Percentiles rank a stretch among this genome's conserved stretches.
Evolutionary conservation across 1,140 invertebrate genomes (phyloP).

Genomic region (Brachionus sp.): DNA sequence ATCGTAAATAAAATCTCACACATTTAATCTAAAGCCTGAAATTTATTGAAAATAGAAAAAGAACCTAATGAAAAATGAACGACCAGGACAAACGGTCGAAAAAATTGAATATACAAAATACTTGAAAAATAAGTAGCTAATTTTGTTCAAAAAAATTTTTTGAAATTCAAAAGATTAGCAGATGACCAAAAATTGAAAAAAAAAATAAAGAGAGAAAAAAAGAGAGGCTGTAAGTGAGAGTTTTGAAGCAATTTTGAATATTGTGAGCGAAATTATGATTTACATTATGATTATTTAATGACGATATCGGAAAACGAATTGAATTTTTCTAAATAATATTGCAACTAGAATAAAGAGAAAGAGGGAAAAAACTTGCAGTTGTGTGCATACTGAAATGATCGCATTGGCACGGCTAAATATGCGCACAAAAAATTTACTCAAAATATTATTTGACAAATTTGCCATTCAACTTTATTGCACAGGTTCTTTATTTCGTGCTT

Average conservation of each 20-base stretch:
- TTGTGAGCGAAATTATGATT: conserved; percentile 32
- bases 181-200: no score
- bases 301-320: conserved; percentile 29
- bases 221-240: conserved; percentile 7
- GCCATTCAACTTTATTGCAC: not conserved
- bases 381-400: not conserved
- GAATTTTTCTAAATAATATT: not conserved
- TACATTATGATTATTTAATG: conserved; percentile 39
- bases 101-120: no score
- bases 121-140: no score
- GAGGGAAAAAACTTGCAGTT: not conserved
- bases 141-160: no score
- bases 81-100: no score
- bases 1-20: no score
- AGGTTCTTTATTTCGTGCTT: not conserved
- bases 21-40: no score
- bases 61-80: no score
- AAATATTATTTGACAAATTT: not conserved
- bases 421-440: not conserved
- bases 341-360: not conserved
- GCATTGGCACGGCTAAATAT: not conserved
- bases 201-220: no score
- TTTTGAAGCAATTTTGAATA: conserved; percentile 10
- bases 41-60: no score
- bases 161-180: no score